phyloP scores from a whole-genome alignment of 2,797 vertebrate genomes.

The Eurystomus glaucurus region DNA sequence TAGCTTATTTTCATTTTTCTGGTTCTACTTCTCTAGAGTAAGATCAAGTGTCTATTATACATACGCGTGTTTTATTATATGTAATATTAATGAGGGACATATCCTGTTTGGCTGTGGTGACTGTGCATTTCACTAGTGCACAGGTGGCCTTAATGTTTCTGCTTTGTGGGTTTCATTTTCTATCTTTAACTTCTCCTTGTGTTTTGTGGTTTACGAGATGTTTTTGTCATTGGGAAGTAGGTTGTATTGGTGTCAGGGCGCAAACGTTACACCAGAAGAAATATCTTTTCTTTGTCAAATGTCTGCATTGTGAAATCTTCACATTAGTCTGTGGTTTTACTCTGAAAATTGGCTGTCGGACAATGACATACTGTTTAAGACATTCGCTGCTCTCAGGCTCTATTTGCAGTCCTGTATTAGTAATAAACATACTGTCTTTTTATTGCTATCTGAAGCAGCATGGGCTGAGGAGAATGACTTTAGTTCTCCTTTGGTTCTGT shows the following conservation, averaged over 20 bases:
- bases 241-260: not conserved
- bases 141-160: slow-evolving; percentile 59
- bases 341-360: slow-evolving; percentile 29
- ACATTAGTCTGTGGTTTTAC: slow-evolving; percentile 60
- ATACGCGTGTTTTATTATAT: slow-evolving; percentile 5
- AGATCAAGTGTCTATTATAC: not conserved
- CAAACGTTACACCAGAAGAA: slow-evolving; percentile 59
- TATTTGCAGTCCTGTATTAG: not conserved
- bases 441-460: not conserved
- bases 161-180: slow-evolving; percentile 63
- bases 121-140: not conserved
- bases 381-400: not conserved
- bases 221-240: slow-evolving; percentile 49
- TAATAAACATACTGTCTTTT: not conserved
- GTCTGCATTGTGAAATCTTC: slow-evolving; percentile 60
- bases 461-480: not conserved
- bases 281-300: slow-evolving; percentile 50
- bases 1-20: not conserved
- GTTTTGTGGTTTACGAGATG: slow-evolving; percentile 53
- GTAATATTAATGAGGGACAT: not conserved
- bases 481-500: not conserved
- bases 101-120: slow-evolving; percentile 38
- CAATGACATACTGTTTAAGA: slow-evolving; percentile 20
- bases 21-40: not conserved
- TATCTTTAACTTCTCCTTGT: slow-evolving; percentile 55